Evolutionary conservation across 2,113 vertebrate genomes (phyloP).

Genomic region (Saguinus midas): DNA sequence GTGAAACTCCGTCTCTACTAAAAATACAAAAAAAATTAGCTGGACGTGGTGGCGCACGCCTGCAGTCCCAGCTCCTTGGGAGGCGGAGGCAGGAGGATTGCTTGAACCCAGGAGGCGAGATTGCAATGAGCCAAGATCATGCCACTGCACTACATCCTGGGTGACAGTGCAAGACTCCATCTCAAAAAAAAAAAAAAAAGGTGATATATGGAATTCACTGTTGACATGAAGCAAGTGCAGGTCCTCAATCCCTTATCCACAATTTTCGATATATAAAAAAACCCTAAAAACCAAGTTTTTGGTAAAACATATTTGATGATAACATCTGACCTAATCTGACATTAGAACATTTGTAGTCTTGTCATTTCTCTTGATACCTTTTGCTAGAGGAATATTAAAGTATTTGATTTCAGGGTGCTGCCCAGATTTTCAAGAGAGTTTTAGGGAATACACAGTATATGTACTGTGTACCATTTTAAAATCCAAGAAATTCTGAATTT

Average conservation of each 20-base stretch:
- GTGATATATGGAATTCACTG: background rate
- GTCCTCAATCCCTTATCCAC: background rate
- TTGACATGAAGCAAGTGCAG: background rate
- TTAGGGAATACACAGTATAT: background rate
- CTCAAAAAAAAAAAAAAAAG: background rate
- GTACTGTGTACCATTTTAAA: background rate
- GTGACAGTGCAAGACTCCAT: too few species aligned
- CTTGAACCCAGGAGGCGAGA: too few species aligned
- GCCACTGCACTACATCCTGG: too few species aligned
- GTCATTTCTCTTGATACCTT: background rate
- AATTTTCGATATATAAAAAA: background rate
- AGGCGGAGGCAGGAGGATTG: too few species aligned
- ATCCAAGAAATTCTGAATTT: background rate
- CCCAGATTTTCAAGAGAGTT: background rate
- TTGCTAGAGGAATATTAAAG: background rate
- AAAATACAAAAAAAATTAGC: too few species aligned
- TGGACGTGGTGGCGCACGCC: too few species aligned
- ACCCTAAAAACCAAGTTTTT: constrained; percentile 41
- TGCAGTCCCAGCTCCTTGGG: too few species aligned
- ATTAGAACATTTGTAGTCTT: background rate
- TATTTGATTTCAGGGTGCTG: constrained; percentile 49
- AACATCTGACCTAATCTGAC: background rate
- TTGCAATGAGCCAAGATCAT: too few species aligned
- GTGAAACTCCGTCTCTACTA: too few species aligned
- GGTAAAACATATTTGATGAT: background rate